Evolutionary conservation across 2,797 vertebrate genomes (phyloP).

Genomic region (Gymnothorax javanicus): DNA sequence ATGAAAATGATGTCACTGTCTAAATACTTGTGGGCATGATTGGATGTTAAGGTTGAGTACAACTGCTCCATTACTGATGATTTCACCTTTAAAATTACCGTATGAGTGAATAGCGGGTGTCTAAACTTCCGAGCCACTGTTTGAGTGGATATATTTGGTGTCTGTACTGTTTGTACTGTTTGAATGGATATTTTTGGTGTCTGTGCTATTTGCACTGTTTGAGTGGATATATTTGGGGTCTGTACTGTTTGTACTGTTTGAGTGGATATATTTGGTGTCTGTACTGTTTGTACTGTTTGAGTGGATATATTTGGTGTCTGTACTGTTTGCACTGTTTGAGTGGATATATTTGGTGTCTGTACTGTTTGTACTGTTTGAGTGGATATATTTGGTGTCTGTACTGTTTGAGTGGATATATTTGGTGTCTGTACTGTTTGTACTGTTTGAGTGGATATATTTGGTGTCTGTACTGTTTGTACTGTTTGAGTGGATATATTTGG

Average conservation of each 20-base stretch:
- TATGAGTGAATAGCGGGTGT: neutral
- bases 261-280: neutral
- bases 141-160: neutral
- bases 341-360: neutral
- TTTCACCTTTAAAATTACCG: neutral
- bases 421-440: neutral
- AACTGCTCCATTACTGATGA: neutral
- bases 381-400: neutral
- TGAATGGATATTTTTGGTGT: neutral
- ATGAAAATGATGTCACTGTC: too few species aligned
- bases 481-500: neutral
- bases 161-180: neutral
- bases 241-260: neutral
- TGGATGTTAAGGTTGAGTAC: neutral
- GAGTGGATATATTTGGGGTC: neutral
- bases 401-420: neutral
- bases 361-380: neutral
- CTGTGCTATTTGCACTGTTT: neutral
- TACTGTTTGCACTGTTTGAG: neutral
- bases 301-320: neutral
- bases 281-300: neutral
- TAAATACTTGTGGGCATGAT: too few species aligned
- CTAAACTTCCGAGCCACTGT: neutral
- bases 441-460: neutral
- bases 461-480: neutral